phyloP scores from a whole-genome alignment of 2,888 invertebrate genomes.

The Elmis aenea region DNA sequence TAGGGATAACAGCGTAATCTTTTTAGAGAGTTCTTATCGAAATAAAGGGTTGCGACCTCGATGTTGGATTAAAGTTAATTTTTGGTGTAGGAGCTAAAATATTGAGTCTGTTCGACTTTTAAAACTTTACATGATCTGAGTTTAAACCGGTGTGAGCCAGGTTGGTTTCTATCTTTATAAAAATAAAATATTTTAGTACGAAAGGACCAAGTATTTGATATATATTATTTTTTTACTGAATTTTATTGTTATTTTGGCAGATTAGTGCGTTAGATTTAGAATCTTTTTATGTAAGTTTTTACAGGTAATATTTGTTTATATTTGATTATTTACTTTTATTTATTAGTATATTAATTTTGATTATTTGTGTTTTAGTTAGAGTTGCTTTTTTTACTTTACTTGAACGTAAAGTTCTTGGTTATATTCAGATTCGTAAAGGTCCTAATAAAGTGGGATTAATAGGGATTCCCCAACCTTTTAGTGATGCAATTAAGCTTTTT shows the following conservation, averaged over 20 bases:
- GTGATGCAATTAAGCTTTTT: slow-evolving; percentile 70
- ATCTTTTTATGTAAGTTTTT: slow-evolving; percentile 56
- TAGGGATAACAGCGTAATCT: slow-evolving; percentile 83
- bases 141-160: slow-evolving; percentile 82
- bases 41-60: slow-evolving; percentile 78
- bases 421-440: slow-evolving; percentile 69
- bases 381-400: slow-evolving; percentile 69
- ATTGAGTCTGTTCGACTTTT: slow-evolving; percentile 78
- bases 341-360: slow-evolving; percentile 48
- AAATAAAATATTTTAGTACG: slow-evolving; percentile 64
- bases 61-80: slow-evolving; percentile 78
- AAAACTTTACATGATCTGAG: slow-evolving; percentile 84
- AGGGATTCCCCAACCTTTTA: slow-evolving; percentile 65
- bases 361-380: slow-evolving; percentile 58
- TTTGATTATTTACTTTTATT: slow-evolving; percentile 24
- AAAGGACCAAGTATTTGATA: slow-evolving; percentile 66
- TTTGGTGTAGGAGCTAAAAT: slow-evolving; percentile 62
- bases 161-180: slow-evolving; percentile 77
- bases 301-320: slow-evolving; percentile 54
- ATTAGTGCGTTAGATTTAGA: slow-evolving; percentile 68
- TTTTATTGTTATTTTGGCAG: slow-evolving; percentile 57
- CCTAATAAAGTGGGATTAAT: slow-evolving; percentile 64
- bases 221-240: slow-evolving; percentile 48
- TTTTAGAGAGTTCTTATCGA: slow-evolving; percentile 68
- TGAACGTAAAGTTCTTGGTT: slow-evolving; percentile 66